Percentiles rank a stretch among this genome's conserved stretches.
phyloP scores from a whole-genome alignment of 1,140 invertebrate genomes.

The Drosophila melanica region DNA sequence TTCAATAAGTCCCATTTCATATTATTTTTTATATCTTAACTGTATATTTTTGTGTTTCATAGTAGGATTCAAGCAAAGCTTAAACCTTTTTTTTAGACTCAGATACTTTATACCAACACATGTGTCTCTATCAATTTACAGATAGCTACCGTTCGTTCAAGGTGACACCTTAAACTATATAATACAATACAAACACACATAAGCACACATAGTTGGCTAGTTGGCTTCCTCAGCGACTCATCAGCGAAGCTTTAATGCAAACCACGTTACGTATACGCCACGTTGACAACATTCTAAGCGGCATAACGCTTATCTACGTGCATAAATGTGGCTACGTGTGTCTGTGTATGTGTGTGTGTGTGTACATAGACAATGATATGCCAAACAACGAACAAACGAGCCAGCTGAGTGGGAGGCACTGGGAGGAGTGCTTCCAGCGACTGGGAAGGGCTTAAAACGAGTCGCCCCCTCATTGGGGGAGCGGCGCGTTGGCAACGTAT shows the following conservation, averaged over 20 bases:
- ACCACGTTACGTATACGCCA: constrained; percentile 53
- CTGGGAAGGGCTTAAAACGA: constrained; percentile 48
- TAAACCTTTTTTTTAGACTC: too few relatives aligned
- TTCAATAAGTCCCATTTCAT: too few relatives aligned
- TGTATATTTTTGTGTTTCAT: too few relatives aligned
- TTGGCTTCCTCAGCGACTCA: neutral
- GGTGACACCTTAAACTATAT: constrained; percentile 32
- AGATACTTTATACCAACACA: too few relatives aligned
- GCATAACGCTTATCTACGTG: constrained; percentile 27
- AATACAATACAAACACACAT: constrained; percentile 9
- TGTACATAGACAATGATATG: constrained; percentile 34
- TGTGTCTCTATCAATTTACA: neutral
- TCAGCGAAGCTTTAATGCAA: neutral
- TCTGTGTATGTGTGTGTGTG: constrained; percentile 16
- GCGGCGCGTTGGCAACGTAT: constrained; percentile 46
- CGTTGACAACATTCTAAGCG: constrained; percentile 30
- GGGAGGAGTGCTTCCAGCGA: constrained; percentile 29
- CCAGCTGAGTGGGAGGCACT: constrained; percentile 8
- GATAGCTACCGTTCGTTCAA: constrained; percentile 1
- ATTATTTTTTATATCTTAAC: too few relatives aligned
- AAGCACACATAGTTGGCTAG: neutral
- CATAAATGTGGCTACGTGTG: constrained; percentile 15
- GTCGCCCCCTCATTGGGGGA: constrained; percentile 48
- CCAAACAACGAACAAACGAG: constrained; percentile 27
- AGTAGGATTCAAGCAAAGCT: too few relatives aligned